Evolutionary conservation across 1,140 invertebrate species (phyloP), one percentile per base, ranked within the genome.

Genomic region (Eubasilissa regina): DNA sequence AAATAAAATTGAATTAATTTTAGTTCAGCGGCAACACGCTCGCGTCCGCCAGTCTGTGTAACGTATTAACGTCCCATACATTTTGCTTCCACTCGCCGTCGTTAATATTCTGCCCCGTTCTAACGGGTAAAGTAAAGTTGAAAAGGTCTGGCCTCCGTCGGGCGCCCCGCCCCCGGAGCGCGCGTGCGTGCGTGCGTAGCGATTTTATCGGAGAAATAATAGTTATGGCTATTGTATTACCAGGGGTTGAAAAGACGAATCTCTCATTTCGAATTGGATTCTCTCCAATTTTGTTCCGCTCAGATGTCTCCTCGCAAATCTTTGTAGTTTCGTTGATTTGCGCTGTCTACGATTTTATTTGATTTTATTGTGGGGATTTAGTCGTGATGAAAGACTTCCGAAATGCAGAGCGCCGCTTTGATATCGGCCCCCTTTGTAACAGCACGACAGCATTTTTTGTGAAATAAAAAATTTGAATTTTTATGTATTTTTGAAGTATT

Each of bases 161-260:
- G 17, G 17, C 55, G 13, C 21, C 10, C 13, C 17, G 4, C 53
- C 6, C 53, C 4, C 53, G 17, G 58, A 25, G 19, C 21, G 10
- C 13, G 10, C 1, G 19, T 19, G 7, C 58, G 13, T 11, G 58
- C 58, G 58, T 62, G 58, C 58, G 19, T 17, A 25, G 58, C 58
- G 25, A 13, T 21, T 11, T 21, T 15, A 25, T 13, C 21, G 17
- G 19, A 70, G 35, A 25, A 70, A 35, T 51, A 70, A 70, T 48
- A 53, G 47, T 70, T 48, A 70, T 21, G 47, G 66, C 66, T 70
- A 51, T 70, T 70, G 45, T 70, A 25, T 70, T 53, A 53, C 66
- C 1, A 45, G 10, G 17, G 19, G 66, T 25, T 62, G 47, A 25
- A 53, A 25, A 70, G 47, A 53, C 17, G 47, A 70, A 70, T 70